Evolutionary conservation across 2,888 invertebrate genomes (phyloP).

Genomic region (Stenotaenia linearis): DNA sequence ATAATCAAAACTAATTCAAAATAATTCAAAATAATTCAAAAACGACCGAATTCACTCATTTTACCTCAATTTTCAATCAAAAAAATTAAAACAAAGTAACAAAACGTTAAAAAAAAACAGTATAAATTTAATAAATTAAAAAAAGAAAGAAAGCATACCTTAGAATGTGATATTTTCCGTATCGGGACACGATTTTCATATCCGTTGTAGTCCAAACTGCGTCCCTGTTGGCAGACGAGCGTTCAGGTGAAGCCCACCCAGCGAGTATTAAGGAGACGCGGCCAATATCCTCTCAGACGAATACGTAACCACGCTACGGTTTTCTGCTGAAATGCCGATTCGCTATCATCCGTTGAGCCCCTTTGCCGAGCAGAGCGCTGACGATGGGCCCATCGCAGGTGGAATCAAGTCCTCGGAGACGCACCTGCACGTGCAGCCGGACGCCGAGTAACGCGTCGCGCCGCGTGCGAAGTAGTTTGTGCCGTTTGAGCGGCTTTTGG

Average conservation of each 20-base stretch:
- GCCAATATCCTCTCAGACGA: not conserved
- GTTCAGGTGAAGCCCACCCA: not conserved
- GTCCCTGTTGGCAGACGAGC: not conserved
- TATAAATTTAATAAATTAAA: too few relatives aligned
- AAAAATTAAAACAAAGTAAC: too few relatives aligned
- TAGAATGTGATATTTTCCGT: not conserved
- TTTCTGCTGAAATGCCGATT: not conserved
- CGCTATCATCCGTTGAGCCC: not conserved
- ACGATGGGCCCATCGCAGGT: not conserved
- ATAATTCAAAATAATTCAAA: too few relatives aligned
- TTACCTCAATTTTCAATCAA: too few relatives aligned
- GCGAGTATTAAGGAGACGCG: not conserved
- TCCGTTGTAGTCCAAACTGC: not conserved
- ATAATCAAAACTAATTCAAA: too few relatives aligned
- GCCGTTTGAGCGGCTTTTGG: not conserved
- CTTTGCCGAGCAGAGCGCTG: not conserved
- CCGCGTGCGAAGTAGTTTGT: not conserved
- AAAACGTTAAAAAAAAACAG: too few relatives aligned
- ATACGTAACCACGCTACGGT: not conserved
- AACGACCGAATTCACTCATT: too few relatives aligned
- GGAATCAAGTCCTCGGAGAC: slow-evolving; percentile 4
- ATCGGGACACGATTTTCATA: not conserved
- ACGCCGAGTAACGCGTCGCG: not conserved
- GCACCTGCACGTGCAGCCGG: slow-evolving; percentile 24
- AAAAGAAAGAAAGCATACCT: not conserved